Conservation (phyloP, 2,797 vertebrate species). For the Gambelia wislizenii region DNA sequence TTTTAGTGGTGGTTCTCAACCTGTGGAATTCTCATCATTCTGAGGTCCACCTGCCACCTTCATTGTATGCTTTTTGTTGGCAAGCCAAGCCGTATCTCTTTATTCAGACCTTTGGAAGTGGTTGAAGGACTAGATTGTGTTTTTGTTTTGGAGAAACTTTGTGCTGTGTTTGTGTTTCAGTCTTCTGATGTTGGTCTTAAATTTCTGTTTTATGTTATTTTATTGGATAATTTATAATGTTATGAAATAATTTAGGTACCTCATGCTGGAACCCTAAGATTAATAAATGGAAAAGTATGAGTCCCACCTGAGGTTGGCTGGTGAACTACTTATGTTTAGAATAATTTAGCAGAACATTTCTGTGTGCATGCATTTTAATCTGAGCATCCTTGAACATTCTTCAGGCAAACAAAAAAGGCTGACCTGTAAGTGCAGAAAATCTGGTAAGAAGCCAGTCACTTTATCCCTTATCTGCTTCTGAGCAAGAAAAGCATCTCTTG, state of each 20-base stretch:
- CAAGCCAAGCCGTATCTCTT: background rate
- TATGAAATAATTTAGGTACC: too few relatives aligned
- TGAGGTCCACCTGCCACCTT: background rate
- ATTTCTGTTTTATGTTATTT: background rate
- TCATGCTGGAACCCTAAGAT: too few relatives aligned
- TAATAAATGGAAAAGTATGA: background rate
- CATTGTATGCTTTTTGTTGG: background rate
- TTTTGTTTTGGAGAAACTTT: background rate
- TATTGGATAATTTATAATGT: too few relatives aligned
- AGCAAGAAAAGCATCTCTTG: constrained; percentile 63
- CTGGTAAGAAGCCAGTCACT: constrained; percentile 66
- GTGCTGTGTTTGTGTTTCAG: background rate
- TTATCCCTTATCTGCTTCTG: constrained; percentile 59
- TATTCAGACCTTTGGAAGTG: background rate
- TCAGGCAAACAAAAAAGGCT: constrained; percentile 39
- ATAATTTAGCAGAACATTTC: background rate
- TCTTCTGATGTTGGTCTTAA: background rate
- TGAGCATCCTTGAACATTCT: constrained; percentile 23
- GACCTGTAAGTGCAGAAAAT: constrained; percentile 56
- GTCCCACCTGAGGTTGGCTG: background rate
- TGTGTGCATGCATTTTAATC: background rate
- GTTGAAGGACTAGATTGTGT: background rate
- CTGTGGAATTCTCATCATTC: background rate
- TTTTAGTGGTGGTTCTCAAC: background rate
- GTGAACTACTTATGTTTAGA: fast-evolving